Evolutionary conservation across 2,797 vertebrate species (phyloP).

Genomic region (Pseudopleuronectes americanus): DNA sequence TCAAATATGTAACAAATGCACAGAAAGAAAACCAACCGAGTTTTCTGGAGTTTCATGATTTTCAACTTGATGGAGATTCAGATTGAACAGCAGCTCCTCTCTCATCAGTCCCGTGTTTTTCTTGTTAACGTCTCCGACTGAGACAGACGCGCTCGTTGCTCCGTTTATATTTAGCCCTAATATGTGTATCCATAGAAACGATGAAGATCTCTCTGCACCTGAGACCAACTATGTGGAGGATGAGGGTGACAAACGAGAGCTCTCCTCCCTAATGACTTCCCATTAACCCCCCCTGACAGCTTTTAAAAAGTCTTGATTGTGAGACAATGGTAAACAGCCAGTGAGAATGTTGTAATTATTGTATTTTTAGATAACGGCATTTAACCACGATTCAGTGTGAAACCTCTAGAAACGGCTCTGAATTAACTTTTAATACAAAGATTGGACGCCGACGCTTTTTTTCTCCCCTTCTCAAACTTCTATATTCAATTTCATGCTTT

Average conservation of each 20-base stretch:
- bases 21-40: no score
- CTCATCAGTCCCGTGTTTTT: not conserved
- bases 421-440: slow-evolving; percentile 51
- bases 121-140: not conserved
- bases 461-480: slow-evolving; percentile 29
- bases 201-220: slow-evolving; percentile 27
- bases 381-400: slow-evolving; percentile 11
- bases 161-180: slow-evolving; percentile 40
- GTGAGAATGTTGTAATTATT: slow-evolving; percentile 41
- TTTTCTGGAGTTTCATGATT: no score
- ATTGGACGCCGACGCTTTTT: slow-evolving; percentile 31
- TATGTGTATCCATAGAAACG: slow-evolving; percentile 52
- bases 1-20: no score
- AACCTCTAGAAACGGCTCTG: slow-evolving; percentile 19
- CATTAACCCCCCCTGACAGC: slow-evolving; percentile 31
- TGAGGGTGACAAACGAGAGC: not conserved
- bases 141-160: not conserved
- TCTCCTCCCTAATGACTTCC: slow-evolving; percentile 17
- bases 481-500: slow-evolving; percentile 79
- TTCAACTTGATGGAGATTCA: not conserved
- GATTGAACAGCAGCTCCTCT: not conserved
- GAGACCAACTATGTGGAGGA: not conserved
- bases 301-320: slow-evolving; percentile 27
- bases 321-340: slow-evolving; percentile 3
- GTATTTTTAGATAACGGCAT: slow-evolving; percentile 41